phyloP scores from a whole-genome alignment of 2,888 invertebrate species.

The Aradus depressus region DNA sequence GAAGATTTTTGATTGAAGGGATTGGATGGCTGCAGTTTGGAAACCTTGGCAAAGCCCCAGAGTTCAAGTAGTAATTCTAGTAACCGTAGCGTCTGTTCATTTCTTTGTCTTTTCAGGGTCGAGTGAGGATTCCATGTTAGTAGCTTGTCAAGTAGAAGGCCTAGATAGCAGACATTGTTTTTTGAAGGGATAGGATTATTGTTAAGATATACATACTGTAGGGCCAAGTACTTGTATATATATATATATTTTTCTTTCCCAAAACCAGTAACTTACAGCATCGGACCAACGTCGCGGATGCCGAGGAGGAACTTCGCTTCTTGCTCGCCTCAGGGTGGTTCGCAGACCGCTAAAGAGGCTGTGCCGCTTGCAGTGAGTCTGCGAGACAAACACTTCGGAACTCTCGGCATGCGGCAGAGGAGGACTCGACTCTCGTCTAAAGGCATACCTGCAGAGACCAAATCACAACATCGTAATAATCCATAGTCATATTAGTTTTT shows the following conservation, averaged over 20 bases:
- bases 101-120: too few relatives aligned
- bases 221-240: neutral
- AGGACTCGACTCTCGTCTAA: slow-evolving; percentile 22
- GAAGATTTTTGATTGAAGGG: too few relatives aligned
- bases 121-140: too few relatives aligned
- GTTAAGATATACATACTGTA: too few relatives aligned
- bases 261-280: slow-evolving; percentile 8
- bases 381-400: slow-evolving; percentile 24
- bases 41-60: too few relatives aligned
- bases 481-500: neutral
- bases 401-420: slow-evolving; percentile 20
- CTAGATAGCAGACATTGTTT: too few relatives aligned
- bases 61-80: too few relatives aligned
- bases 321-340: slow-evolving; percentile 46
- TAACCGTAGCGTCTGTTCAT: too few relatives aligned
- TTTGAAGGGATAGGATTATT: too few relatives aligned
- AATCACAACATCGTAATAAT: neutral
- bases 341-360: slow-evolving; percentile 50
- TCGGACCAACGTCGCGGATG: slow-evolving; percentile 25
- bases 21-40: too few relatives aligned
- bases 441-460: slow-evolving; percentile 5
- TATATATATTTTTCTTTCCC: neutral
- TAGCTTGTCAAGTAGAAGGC: too few relatives aligned
- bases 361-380: slow-evolving; percentile 19
- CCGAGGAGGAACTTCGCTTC: slow-evolving; percentile 36